Base-by-base conservation (phyloP, 2,797 vertebrate genomes). In the Sebastolobus alascanus region DNA sequence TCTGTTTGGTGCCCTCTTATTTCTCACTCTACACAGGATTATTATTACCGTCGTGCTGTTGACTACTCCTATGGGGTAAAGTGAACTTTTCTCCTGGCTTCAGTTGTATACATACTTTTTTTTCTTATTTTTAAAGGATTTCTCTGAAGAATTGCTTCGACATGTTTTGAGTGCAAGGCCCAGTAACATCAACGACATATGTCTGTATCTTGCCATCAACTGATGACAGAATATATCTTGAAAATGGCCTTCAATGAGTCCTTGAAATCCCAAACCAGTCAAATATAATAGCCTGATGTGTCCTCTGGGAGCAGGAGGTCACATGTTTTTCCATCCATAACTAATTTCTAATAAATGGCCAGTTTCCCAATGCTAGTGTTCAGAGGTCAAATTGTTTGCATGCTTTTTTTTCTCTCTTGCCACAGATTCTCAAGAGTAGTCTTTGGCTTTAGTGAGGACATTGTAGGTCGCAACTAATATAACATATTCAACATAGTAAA, bases 321-420 rank as follows among this genome's bases (percentile, higher is more conserved):
- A 93, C 84, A 76, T 84, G 90, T 91, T 89, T 92, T 71, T 81
- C 74, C 76, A 79, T 86, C 92, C 91, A 94, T 90, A 94, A 90
- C 93, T 89, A 94, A 95, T 95, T 92, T 87, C 78, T 91, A 92
- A 95, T 92, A 91, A 93, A 95, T 93, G 92, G 85, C 74, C 87
- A 71, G 85, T 92, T 92, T 89, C 54, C 86, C 82, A 77, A 90
- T 74, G 83, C 84, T 78, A 31, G 73, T 82, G 80, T 87, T 72
- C 79, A 85, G 90, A 87, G 94, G 94, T 95, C 92, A 93, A 86
- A 93, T 94, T 94, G 91, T 92, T 94, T 84, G 89, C 76, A 91
- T 93, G 91, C 84, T 91, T 91, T 84, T 79, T 83, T 52, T 54
- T 59, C 25, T 64, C 40, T 64, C 61, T 69, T 12, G 31, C n/a